Evolutionary conservation across 2,113 vertebrate species (phyloP).

Genomic region (Grus americana): DNA sequence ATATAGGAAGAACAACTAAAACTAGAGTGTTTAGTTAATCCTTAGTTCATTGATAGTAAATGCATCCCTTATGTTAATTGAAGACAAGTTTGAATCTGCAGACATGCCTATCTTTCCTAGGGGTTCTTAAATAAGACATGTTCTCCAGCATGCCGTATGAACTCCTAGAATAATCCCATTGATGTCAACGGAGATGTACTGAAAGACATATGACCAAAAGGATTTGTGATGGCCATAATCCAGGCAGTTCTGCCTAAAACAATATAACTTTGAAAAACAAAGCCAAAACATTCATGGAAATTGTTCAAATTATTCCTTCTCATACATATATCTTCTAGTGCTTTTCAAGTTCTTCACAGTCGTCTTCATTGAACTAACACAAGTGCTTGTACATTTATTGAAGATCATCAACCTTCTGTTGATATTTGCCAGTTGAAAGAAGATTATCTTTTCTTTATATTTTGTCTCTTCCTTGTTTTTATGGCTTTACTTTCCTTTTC

Average conservation of each 20-base stretch:
- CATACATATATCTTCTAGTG: background rate
- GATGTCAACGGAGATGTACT: background rate
- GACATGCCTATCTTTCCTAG: background rate
- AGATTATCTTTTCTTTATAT: background rate
- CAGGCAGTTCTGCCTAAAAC: background rate
- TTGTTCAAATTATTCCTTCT: background rate
- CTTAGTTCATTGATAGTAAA: background rate
- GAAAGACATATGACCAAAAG: background rate
- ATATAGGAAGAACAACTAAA: background rate
- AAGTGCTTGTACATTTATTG: background rate
- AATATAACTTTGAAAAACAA: background rate
- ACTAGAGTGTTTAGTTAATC: background rate
- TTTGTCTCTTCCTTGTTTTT: background rate
- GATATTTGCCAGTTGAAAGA: background rate
- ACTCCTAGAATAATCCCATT: background rate
- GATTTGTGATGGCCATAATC: background rate
- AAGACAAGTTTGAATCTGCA: background rate
- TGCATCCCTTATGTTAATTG: background rate
- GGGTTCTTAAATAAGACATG: background rate
- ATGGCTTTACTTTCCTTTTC: background rate
- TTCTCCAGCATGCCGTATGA: background rate
- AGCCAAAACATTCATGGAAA: background rate
- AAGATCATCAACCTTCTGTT: background rate
- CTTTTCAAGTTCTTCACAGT: background rate
- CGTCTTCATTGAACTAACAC: background rate